Evolutionary conservation across 1,140 invertebrate species (phyloP), one percentile per base, ranked within the genome.

Genomic region (Euura lappo): DNA sequence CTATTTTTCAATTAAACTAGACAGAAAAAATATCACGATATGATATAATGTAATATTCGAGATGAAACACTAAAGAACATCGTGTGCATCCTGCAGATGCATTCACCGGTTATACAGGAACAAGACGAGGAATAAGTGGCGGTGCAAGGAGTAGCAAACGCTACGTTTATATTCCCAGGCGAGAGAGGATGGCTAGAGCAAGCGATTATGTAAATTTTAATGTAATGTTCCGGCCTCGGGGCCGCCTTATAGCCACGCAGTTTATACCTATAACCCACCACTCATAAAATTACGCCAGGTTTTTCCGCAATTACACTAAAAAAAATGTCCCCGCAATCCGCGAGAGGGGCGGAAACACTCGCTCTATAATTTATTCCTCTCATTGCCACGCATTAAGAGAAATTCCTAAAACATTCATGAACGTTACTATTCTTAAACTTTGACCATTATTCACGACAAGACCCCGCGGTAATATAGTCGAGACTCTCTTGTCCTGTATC

Each of bases 191-290:
- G 66, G 66, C 66, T 68, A 44, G 47, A 74, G 78, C 72, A 76
- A 75, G 79, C 77, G 77, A 81, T 82, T 82, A 82, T 82, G 81
- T 81, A 82, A 82, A 82, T 82, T 82, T 82, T 81, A 82, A 82
- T 79, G 79, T 77, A 80, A 82, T 82, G 79, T 60, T 60, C 78
- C 71, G 74, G 77, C 73, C 78, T 77, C 78, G 79, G 74, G 75
- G 75, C 73, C 75, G 75, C 76, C 76, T 42, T 68, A 28, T 68
- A 28, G 13, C 66, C 28, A 68, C 44, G 66, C 66, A 68, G 28
- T 44, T 44, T 44, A 68, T 68, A 44, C 66, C 78, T 70, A 74
- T 79, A 81, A 81, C 80, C 76, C 72, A 76, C 76, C 78, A 78
- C 78, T 83, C 81, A 81, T 76, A 78, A 80, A 83, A 83, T 80